Evolutionary conservation across 2,797 vertebrate genomes (phyloP), one percentile per base, ranked within the genome.

Genomic region (Botia kubotai): DNA sequence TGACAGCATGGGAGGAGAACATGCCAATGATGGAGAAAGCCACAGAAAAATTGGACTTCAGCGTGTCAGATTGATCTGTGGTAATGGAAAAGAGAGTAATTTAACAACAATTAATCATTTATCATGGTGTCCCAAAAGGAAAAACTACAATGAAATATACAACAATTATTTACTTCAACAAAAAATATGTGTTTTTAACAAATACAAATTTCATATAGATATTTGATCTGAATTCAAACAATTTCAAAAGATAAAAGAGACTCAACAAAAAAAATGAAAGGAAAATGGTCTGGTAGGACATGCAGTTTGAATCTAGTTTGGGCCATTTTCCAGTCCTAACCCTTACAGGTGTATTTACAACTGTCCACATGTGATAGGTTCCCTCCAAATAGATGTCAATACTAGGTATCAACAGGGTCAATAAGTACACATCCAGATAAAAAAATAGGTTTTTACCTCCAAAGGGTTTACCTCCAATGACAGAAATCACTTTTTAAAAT

Each of bases 21-120:
- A 99, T 98, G 83, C 98, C 98, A 82, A 99, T 97, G 78, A 98
- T 95, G 90, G 98, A 98, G 89, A 99, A 99, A 0, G 96, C 93
- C 0, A 95, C 91, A 3, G 96, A 98, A 92, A 98, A 98, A 77
- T 97, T 96, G 87, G 94, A 95, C 79, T 96, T 97, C 93, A 99
- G 93, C 0, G 91, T 94, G 84, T 93, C 92, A 16, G 95, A 95
- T 92, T 92, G 93, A 77, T 95, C 96, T 96, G 89, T 12, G 82
- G 57, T 73, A 85, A 60, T 33, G 86, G 14, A 87, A 63, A 58
- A 86, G 50, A 65, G 21, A 75, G 33, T 82, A 36, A 78, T 57
- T 26, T 26, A 26, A 83, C 68, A 46, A 46, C 8, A 11, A 11
- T 46, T 46, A 73, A 77, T 58, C 52, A 58, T 29, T 46, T 8